Evolutionary conservation across 2,797 vertebrate genomes (phyloP), one percentile per base, ranked within the genome.

Genomic region (Zalophus californianus): DNA sequence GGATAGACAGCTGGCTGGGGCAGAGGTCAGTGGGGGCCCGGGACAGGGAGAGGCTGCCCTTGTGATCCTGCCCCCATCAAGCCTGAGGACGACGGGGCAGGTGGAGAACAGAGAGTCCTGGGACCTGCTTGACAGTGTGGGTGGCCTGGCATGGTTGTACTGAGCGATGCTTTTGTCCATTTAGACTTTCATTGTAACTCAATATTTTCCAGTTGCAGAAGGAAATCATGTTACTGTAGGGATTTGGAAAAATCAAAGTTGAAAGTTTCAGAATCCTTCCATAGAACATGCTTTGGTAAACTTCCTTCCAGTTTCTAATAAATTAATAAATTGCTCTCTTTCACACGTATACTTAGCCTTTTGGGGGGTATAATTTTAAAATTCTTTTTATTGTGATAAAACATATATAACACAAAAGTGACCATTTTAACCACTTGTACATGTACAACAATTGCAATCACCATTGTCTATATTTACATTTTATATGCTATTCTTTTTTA

Each of bases 241-340:
- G 54, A 93, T 80, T 93, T 72, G 50, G 32, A 80, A 92, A 84
- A 95, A 80, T 23, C 38, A 89, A 88, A 60, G 16, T 50, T 90
- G 90, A 62, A 86, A 86, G 52, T 58, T 29, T 32, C 27, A 48
- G 56, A 90, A 84, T 79, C 56, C 25, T 93, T 73, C 35, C 44
- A 73, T 35, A 27, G 11, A 70, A 48, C 20, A 35, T 83, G 7
- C 70, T 70, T 78, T n/a, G 3, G 44, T 68, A 35, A 94, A 91
- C 13, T 58, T 73, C 18, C 80, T 84, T 93, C 21, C 12, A 1
- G 18, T 77, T 58, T 93, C 82, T 73, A 29, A 54, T 15, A 87
- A 54, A 68, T 68, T 54, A 92, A 90, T 41, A 83, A 38, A 52
- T 32, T 64, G 29, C 0, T 90, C 18, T 77, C 32, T 68, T 44